phyloP scores from a whole-genome alignment of 2,113 vertebrate species.

The Mormyrus lacerda region DNA sequence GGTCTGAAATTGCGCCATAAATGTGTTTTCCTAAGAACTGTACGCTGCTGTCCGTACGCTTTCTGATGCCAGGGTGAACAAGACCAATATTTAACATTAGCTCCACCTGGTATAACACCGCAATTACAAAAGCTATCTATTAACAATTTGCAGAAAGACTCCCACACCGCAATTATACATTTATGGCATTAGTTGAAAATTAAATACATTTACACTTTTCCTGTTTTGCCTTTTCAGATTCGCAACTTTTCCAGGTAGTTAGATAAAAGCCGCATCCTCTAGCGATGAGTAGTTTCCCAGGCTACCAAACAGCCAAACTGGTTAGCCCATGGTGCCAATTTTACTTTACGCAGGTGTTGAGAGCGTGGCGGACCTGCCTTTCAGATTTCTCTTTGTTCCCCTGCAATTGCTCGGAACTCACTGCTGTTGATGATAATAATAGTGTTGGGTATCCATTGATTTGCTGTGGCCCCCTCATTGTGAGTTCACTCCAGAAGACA shows the following conservation, averaged over 20 bases:
- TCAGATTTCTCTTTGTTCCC: conserved; percentile 56
- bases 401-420: conserved; percentile 55
- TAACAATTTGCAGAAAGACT: background rate
- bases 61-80: conserved; percentile 27
- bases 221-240: background rate
- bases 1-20: conserved; percentile 48
- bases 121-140: background rate
- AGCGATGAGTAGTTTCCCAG: conserved; percentile 37
- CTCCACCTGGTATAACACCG: conserved; percentile 30
- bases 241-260: background rate
- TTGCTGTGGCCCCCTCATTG: conserved; percentile 54
- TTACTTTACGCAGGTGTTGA: conserved; percentile 53
- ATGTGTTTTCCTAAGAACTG: conserved; percentile 55
- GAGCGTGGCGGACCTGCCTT: conserved; percentile 49
- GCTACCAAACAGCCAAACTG: conserved; percentile 30
- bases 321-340: conserved; percentile 37
- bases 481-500: conserved; percentile 58
- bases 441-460: conserved; percentile 61
- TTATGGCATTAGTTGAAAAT: background rate
- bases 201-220: background rate
- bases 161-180: background rate
- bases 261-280: conserved; percentile 18
- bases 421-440: conserved; percentile 56
- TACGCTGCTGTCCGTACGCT: conserved; percentile 37
- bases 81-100: conserved; percentile 32